Conservation (phyloP, 2,797 vertebrate species). For the Sardinella longiceps region DNA sequence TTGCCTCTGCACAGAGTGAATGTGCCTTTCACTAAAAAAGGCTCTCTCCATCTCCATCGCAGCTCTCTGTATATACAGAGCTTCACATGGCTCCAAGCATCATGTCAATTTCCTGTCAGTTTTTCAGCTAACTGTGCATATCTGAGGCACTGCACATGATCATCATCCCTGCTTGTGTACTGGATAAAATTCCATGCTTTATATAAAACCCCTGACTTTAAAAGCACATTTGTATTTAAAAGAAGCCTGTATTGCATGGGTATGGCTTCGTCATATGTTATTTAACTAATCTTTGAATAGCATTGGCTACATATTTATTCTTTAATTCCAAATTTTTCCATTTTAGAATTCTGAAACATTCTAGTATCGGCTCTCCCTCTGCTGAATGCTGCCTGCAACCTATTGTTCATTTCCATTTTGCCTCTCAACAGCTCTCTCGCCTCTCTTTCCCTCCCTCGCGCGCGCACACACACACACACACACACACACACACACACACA, state of each 20-base stretch:
- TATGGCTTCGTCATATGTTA: background rate
- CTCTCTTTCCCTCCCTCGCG: background rate
- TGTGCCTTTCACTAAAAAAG: background rate
- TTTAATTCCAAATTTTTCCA: background rate
- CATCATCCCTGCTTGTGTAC: background rate
- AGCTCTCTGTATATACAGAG: background rate
- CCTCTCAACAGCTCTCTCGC: constrained; percentile 25
- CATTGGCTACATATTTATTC: background rate
- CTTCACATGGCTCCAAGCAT: background rate
- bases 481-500: background rate
- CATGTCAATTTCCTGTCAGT: background rate
- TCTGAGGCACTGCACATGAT: background rate
- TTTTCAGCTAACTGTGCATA: background rate
- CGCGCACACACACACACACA: background rate
- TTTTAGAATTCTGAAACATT: background rate
- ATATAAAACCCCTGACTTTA: background rate
- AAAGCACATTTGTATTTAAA: background rate
- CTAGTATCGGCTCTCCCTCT: background rate
- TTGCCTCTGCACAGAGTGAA: background rate
- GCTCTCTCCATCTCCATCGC: background rate
- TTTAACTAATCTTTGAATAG: background rate
- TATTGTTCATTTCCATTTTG: constrained; percentile 27
- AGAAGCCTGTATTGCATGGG: background rate
- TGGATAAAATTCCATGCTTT: background rate
- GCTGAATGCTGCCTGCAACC: constrained; percentile 13